Evolutionary conservation across 2,888 invertebrate genomes (phyloP).

Genomic region (Dorcus parallelipipedus): DNA sequence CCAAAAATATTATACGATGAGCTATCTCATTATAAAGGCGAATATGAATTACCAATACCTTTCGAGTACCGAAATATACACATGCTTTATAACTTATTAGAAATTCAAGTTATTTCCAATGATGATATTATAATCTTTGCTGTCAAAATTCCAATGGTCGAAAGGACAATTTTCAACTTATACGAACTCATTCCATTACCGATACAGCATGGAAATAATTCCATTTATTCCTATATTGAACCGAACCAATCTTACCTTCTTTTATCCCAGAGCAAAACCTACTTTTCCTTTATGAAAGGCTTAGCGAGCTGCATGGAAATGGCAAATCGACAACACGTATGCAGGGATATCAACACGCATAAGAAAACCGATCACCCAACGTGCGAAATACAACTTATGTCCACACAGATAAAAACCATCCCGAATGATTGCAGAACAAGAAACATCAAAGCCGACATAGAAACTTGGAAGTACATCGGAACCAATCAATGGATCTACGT

Average conservation of each 20-base stretch:
- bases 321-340: not conserved
- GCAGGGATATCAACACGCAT: not conserved
- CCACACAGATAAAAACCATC: not conserved
- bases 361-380: not conserved
- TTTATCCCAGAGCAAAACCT: slow-evolving; percentile 2
- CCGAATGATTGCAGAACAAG: not conserved
- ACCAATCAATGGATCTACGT: slow-evolving; percentile 17
- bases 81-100: not conserved
- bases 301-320: not conserved
- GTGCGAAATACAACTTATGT: slow-evolving; percentile 1
- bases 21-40: slow-evolving; percentile 16
- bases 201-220: slow-evolving; percentile 13
- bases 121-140: slow-evolving; percentile 17
- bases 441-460: slow-evolving; percentile 16
- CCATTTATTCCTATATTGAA: slow-evolving; percentile 7
- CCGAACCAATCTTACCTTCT: not conserved
- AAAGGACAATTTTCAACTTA: slow-evolving; percentile 13
- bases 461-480: slow-evolving; percentile 19
- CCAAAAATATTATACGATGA: slow-evolving; percentile 16
- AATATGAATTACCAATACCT: not conserved
- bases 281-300: slow-evolving; percentile 5
- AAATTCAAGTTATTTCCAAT: not conserved
- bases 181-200: slow-evolving; percentile 20
- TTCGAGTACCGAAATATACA: too few species aligned
- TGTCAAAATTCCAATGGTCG: slow-evolving; percentile 16